A percentile compares a stretch with the other conserved stretches of the same genome.
phyloP scores from a whole-genome alignment of 2,888 invertebrate genomes.

The Belgica antarctica region DNA sequence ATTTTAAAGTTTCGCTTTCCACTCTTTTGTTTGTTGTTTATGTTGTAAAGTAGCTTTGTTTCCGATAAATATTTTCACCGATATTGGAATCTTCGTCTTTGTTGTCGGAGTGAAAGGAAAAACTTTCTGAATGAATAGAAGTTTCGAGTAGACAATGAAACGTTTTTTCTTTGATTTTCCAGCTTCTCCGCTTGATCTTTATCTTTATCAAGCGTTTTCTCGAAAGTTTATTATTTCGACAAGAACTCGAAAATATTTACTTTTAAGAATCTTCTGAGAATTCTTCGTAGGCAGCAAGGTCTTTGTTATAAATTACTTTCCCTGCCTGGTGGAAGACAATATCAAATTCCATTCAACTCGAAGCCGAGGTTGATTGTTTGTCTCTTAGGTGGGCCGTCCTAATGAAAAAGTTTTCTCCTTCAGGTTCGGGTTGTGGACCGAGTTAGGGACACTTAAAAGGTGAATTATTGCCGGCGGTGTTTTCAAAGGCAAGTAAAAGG shows the following conservation, averaged over 20 bases:
- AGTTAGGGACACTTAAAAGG: too few relatives aligned
- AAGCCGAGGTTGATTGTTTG: not conserved
- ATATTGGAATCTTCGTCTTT: constrained; percentile 5
- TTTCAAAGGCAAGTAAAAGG: not conserved
- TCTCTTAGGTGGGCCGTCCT: not conserved
- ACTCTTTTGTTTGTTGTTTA: not conserved
- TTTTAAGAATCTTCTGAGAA: not conserved
- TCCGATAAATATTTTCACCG: not conserved
- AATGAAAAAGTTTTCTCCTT: constrained; percentile 5
- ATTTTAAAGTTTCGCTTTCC: not conserved
- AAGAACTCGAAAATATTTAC: not conserved
- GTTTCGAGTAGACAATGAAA: not conserved
- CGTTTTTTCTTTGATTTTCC: not conserved
- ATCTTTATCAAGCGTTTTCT: not conserved
- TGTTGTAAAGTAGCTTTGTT: not conserved
- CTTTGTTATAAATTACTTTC: not conserved
- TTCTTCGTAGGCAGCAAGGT: not conserved
- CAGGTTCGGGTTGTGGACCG: too few relatives aligned
- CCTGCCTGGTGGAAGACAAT: not conserved
- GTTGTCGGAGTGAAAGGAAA: not conserved
- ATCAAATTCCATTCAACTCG: constrained; percentile 3
- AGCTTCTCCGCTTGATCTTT: not conserved
- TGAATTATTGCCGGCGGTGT: too few relatives aligned
- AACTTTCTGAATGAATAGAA: not conserved
- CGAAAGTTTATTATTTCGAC: too few relatives aligned